Base-by-base conservation (phyloP, 92 coral and sea anemone species). In the Phenganax stokvisi region DNA sequence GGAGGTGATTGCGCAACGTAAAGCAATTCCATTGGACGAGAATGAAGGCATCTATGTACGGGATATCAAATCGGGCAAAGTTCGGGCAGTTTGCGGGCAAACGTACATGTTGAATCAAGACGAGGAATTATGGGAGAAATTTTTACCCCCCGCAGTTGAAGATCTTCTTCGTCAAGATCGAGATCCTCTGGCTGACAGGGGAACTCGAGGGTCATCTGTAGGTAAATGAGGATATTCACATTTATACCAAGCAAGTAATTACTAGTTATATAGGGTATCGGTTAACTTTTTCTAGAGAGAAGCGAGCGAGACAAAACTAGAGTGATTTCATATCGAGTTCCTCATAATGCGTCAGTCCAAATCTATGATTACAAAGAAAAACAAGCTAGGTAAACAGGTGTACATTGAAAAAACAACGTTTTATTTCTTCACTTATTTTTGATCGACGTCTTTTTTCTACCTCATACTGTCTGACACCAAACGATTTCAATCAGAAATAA, bases 41-140 rank as follows among this genome's bases (percentile, higher is more conserved):
- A 96, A 96, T 81, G 99, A 96, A 81, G 99, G 99, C 78, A 96
- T 96, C 72, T 96, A 96, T 59, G 92, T 96, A 1, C 94, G 99
- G 51, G 99, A 96, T 72, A 96, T 96, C 81, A 96, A 96, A 85
- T 88, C 97, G n/a, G 99, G 99, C 57, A 90, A 90, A 77, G 99
- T 96, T 74, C 88, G 99, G 37, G 99, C 92, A 9, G 99, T 96
- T 31, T 96, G 99, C 74, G 99, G 99, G 4, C 97, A 96, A 84
- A 96, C 97, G 11, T 96, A 96, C 79, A 96, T 96, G 98, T 84
- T 96, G 74, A 96, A 96, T 7, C 98, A 96, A n/a, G 98, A 96
- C 81, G 98, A 96, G 77, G 98, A 96, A 56, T 86, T 96, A 28
- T 96, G 98, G 97, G 90, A 87, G 80, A 96, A 96, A 76, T 88